phyloP scores from a whole-genome alignment of 2,113 vertebrate genomes.

The Pleuronectes platessa region DNA sequence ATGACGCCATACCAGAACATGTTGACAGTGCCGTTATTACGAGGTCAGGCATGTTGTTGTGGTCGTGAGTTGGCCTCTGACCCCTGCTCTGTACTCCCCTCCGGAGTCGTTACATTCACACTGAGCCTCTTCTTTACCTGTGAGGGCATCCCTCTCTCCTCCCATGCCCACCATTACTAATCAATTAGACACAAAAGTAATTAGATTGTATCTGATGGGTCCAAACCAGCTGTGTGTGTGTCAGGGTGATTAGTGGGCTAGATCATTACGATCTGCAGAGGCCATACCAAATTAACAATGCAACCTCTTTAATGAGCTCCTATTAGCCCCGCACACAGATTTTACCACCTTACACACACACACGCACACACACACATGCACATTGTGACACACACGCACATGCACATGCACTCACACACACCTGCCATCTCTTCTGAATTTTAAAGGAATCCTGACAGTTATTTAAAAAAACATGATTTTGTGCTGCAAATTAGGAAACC shows the following conservation, averaged over 20 bases:
- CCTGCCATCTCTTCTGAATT: too few species aligned
- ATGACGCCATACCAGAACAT: conserved; percentile 19
- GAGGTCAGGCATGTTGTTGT: conserved; percentile 49
- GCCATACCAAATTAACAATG: conserved; percentile 88
- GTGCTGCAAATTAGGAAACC: too few species aligned
- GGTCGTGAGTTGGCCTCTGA: conserved; percentile 40
- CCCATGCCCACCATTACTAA: conserved; percentile 65
- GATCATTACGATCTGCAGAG: conserved; percentile 85
- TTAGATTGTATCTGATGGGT: conserved; percentile 75
- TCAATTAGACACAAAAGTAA: conserved; percentile 75
- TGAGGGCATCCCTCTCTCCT: conserved; percentile 8
- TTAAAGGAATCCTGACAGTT: background rate
- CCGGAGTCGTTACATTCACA: conserved; percentile 50
- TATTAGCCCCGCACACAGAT: conserved; percentile 85
- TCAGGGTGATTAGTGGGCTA: conserved; percentile 83
- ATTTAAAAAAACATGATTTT: background rate
- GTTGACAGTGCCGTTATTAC: conserved; percentile 43
- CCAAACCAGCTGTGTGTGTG: conserved; percentile 61
- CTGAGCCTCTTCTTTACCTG: conserved; percentile 49
- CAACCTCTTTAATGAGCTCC: conserved; percentile 85
- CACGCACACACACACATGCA: conserved; percentile 5
- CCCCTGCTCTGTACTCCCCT: background rate
- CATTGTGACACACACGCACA: too few species aligned
- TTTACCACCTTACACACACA: conserved; percentile 80
- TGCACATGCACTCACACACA: background rate